phyloP scores from a whole-genome alignment of 2,888 invertebrate species.

The Protonemura montana region DNA sequence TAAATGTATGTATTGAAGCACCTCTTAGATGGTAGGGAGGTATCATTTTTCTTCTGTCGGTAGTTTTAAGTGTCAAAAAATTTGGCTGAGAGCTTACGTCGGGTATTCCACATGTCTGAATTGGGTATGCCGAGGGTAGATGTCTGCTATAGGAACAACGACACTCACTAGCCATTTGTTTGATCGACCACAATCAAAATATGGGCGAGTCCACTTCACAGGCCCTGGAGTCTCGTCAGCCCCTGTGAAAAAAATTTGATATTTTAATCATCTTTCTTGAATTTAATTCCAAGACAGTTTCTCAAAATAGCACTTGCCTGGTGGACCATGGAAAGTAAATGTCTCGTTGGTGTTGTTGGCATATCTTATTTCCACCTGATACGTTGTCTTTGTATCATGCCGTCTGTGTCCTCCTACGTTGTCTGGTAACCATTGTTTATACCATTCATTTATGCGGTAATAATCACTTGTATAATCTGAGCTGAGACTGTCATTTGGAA shows the following conservation, averaged over 20 bases:
- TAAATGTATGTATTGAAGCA: too few relatives aligned
- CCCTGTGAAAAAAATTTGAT: constrained; percentile 59
- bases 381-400: constrained; percentile 91
- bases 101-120: constrained; percentile 94
- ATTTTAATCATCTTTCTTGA: constrained; percentile 18
- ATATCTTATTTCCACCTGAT: constrained; percentile 92
- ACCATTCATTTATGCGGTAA: constrained; percentile 95
- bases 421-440: constrained; percentile 90
- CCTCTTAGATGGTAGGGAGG: too few relatives aligned
- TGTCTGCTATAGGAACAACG: constrained; percentile 93
- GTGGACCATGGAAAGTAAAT: constrained; percentile 94
- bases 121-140: constrained; percentile 91
- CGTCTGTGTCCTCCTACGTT: constrained; percentile 67
- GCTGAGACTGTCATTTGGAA: constrained; percentile 78
- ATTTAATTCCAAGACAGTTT: not conserved
- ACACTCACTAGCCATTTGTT: constrained; percentile 96
- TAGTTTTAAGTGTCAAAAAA: too few relatives aligned
- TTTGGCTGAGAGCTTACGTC: constrained; percentile 68
- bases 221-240: constrained; percentile 92
- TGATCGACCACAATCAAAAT: constrained; percentile 94
- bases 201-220: constrained; percentile 92
- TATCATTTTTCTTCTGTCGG: too few relatives aligned
- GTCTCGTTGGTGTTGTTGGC: constrained; percentile 95
- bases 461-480: constrained; percentile 90
- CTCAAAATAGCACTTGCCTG: constrained; percentile 60